Evolutionary conservation across 2,888 invertebrate genomes (phyloP), one percentile per base, ranked within the genome.

Genomic region (Parasteatoda lunata): DNA sequence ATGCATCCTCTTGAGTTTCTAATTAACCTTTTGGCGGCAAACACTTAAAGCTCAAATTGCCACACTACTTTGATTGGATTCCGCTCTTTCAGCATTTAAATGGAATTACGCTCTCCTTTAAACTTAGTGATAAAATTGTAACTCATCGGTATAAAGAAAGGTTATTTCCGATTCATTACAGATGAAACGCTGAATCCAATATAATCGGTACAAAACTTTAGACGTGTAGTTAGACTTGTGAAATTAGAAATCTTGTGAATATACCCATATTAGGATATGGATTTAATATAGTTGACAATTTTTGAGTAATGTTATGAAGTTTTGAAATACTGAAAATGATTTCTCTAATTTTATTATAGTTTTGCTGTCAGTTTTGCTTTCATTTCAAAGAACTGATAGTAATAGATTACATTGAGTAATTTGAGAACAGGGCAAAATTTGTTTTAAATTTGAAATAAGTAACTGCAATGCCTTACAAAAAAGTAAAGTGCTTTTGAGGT

Each of bases 21-120:
- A 84, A 84, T 84, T 79, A 84, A 79, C 79, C 64, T 68, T 78
- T 73, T 78, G 73, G 73, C 68, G 68, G 73, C 59, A 70, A 59
- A 51, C 79, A 79, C 75, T 84, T 84, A 84, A 79, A 79, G 84
- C 75, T 51, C 48, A 73, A 84, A 84, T 77, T 77, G 59, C 59
- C 51, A 77, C 4, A 47, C 59, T 69, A 45, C 71, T 82, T 65
- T 82, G 82, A 82, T 71, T 82, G 65, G 82, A 82, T 77, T 76
- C 82, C 68, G 52, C 51, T 30, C 71, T 7, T 68, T 66, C 30
- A 70, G 47, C 65, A 83, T 52, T 82, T 76, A 82, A 76, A 70
- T 70, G 72, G 66, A 51, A 71, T 76, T 45, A 64, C 49, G 73
- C 30, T 47, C 59, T 70, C 49, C 47, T 7, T 30, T 52, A 66